phyloP scores from a whole-genome alignment of 1,140 invertebrate genomes.

The Saccostrea glomerata region DNA sequence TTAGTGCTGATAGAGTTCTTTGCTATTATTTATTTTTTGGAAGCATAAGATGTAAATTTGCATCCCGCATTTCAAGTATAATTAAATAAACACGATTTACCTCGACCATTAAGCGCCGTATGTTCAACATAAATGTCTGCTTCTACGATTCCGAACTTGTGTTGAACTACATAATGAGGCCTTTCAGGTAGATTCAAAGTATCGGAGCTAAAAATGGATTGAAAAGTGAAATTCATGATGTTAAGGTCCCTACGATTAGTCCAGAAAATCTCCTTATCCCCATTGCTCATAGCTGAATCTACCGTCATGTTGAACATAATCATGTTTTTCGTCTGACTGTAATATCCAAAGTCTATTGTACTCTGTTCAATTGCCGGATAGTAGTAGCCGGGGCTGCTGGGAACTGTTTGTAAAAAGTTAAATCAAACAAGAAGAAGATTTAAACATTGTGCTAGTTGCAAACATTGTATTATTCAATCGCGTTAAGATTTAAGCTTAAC shows the following conservation, averaged over 20 bases:
- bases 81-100: neutral
- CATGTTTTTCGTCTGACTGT: neutral
- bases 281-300: neutral
- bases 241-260: slow-evolving; percentile 16
- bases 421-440: neutral
- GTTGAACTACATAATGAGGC: neutral
- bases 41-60: too few relatives aligned
- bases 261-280: slow-evolving; percentile 9
- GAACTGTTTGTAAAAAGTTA: neutral
- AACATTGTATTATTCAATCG: too few relatives aligned
- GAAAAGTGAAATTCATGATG: slow-evolving; percentile 9
- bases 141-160: neutral
- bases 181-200: neutral
- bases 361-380: neutral
- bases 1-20: too few relatives aligned
- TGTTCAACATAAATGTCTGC: neutral
- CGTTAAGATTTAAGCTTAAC: too few relatives aligned
- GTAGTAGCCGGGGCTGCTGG: neutral
- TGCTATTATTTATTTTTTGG: too few relatives aligned
- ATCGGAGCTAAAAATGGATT: neutral
- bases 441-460: neutral
- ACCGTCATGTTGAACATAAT: neutral
- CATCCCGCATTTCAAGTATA: too few relatives aligned
- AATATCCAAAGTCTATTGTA: neutral
- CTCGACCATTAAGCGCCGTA: neutral